Evolutionary conservation across 2,797 vertebrate genomes (phyloP).

Genomic region (Limnodromus scolopaceus): DNA sequence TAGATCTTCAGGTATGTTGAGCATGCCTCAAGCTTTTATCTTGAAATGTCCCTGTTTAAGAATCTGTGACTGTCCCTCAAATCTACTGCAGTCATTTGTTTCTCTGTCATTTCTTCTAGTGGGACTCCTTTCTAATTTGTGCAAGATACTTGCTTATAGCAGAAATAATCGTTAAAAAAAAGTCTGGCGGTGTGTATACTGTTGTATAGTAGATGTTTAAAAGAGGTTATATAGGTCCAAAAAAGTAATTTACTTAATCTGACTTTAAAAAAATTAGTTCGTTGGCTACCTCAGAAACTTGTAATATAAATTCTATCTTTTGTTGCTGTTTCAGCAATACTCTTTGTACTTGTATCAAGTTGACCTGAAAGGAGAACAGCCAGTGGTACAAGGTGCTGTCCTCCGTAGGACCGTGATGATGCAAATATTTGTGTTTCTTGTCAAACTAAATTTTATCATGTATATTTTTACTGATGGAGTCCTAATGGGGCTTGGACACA

Average conservation of each 20-base stretch:
- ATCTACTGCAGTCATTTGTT: background rate
- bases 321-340: background rate
- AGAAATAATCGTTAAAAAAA: background rate
- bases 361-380: background rate
- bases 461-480: background rate
- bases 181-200: background rate
- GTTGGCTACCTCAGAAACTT: conserved; percentile 1
- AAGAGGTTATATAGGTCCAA: background rate
- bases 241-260: background rate
- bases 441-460: background rate
- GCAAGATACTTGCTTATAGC: background rate
- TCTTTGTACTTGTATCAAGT: background rate
- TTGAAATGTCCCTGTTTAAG: background rate
- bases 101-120: background rate
- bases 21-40: background rate
- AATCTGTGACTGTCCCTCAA: background rate
- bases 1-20: background rate
- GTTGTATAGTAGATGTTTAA: background rate
- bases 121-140: background rate
- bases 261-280: background rate
- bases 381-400: background rate
- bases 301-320: background rate
- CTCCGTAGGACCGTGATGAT: background rate
- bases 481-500: background rate
- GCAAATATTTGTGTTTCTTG: background rate